phyloP scores from a whole-genome alignment of 1,140 invertebrate species.

The Caenorhabditis remanei region DNA sequence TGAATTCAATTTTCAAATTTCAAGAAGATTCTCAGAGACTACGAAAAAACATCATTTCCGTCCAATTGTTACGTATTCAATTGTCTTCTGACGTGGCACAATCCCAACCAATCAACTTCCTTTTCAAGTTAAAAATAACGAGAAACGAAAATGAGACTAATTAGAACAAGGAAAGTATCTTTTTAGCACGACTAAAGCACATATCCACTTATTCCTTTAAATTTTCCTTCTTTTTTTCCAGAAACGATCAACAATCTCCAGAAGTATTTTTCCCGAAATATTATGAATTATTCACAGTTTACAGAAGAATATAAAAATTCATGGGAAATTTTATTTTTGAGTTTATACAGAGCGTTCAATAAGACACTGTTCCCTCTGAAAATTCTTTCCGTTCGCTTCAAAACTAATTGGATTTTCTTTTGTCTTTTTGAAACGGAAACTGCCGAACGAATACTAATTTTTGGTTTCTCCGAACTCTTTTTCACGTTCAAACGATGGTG shows the following conservation, averaged over 20 bases:
- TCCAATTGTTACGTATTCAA: background rate
- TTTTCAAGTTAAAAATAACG: constrained; percentile 36
- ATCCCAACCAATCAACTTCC: too few relatives aligned
- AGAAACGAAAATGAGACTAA: constrained; percentile 12
- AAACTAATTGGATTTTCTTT: background rate
- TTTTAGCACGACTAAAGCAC: background rate
- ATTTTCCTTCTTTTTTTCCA: background rate
- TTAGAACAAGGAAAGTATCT: background rate
- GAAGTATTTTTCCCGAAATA: background rate
- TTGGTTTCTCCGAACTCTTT: background rate
- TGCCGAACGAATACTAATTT: background rate
- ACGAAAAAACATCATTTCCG: background rate
- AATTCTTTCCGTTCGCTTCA: background rate
- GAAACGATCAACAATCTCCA: background rate
- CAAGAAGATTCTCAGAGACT: background rate
- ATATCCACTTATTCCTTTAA: background rate
- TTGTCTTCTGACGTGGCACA: too few relatives aligned
- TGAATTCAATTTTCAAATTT: background rate
- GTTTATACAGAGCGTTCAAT: too few relatives aligned
- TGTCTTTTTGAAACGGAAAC: background rate
- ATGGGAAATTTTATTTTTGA: too few relatives aligned
- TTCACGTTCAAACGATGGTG: background rate
- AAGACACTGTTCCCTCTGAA: too few relatives aligned
- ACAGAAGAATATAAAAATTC: too few relatives aligned
- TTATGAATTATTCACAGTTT: too few relatives aligned